These are phyloP conservation scores for Allobates femoralis DNA, from an alignment of 2,797 vertebrate genomes.

Conservation along the genomic window DNA sequence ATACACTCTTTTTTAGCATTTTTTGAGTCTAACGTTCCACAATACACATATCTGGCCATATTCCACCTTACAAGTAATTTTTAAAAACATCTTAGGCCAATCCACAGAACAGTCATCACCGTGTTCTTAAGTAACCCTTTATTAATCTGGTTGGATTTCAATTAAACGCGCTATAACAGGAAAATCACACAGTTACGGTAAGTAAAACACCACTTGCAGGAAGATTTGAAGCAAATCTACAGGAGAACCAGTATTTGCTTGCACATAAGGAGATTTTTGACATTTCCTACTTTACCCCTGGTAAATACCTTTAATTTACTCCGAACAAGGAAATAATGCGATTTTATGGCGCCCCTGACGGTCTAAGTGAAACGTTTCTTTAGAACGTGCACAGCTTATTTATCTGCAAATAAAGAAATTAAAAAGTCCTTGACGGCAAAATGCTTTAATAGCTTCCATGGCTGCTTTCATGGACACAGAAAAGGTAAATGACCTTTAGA, in stretches of 20 bases:
- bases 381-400: not conserved
- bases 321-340: not conserved
- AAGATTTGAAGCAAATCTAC: not conserved
- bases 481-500: not conserved
- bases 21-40: not conserved
- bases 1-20: too few relatives aligned
- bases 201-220: not conserved
- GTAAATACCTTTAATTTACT: constrained; percentile 12
- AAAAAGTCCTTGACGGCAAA: not conserved
- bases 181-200: not conserved
- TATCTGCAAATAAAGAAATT: not conserved
- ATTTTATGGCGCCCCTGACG: not conserved
- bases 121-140: not conserved
- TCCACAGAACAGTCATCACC: not conserved
- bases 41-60: not conserved
- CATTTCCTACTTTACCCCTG: not conserved
- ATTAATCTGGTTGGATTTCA: not conserved
- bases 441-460: not conserved
- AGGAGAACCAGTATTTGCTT: not conserved
- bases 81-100: not conserved
- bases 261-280: not conserved
- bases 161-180: not conserved
- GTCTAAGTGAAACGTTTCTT: not conserved
- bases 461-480: too few relatives aligned
- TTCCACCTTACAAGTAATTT: not conserved